phyloP scores from a whole-genome alignment of 2,888 invertebrate genomes.

The Neuroscelio doddi region DNA sequence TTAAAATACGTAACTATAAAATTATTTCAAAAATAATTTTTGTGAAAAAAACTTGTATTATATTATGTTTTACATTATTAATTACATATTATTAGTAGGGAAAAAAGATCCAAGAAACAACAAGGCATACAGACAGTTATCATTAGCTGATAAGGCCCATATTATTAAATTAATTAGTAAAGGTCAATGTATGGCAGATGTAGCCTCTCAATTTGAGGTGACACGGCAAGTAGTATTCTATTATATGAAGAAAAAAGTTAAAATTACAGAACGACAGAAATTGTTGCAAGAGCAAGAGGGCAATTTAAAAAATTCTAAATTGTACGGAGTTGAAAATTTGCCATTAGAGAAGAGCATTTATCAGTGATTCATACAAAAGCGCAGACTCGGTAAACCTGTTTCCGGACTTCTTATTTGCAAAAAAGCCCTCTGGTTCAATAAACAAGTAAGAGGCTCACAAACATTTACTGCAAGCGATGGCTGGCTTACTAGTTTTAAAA shows the following conservation, averaged over 20 bases:
- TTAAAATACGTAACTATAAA: no score
- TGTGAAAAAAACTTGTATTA: no score
- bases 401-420: conserved; percentile 15
- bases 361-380: conserved; percentile 16
- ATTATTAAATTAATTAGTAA: conserved; percentile 6
- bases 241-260: conserved; percentile 16
- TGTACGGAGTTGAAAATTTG: conserved; percentile 19
- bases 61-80: no score
- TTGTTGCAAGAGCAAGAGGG: conserved; percentile 10
- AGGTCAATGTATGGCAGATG: neutral
- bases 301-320: conserved; percentile 7
- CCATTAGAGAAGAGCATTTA: conserved; percentile 19
- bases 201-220: conserved; percentile 9
- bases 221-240: conserved; percentile 15
- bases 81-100: no score
- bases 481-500: conserved; percentile 41
- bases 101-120: conserved; percentile 8
- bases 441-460: conserved; percentile 9
- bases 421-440: conserved; percentile 20
- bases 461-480: conserved; percentile 35
- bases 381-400: conserved; percentile 17
- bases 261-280: conserved; percentile 5
- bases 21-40: no score
- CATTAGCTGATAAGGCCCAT: conserved; percentile 4
- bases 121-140: conserved; percentile 5